Base-by-base conservation (phyloP, 2,888 invertebrate species). In the Leptodirus hochenwartii region DNA sequence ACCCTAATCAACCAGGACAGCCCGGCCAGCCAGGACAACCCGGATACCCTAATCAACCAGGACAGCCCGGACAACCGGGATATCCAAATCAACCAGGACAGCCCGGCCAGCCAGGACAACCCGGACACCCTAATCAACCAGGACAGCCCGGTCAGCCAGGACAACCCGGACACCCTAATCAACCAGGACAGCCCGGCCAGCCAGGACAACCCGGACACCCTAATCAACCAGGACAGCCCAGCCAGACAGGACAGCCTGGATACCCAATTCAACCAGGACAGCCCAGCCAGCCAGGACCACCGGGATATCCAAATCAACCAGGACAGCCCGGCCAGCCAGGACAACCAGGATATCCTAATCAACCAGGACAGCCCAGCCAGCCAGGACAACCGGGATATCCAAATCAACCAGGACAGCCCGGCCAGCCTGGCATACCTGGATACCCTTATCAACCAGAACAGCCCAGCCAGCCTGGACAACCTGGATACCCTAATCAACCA, bases 281-380 rank as follows among this genome's bases (percentile, higher is more conserved):
- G 20, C 30, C 32, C 5, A 30, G 29, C 17, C 22, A 16, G 17
- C 37, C 38, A 10, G 34, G 37, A 12, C 27, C 32, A 17, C 34
- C 37, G 12, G 34, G 33, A 10, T 17, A 17, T 27, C 37, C 36
- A 15, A 25, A 34, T 3, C 26, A 22, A 29, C 34, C 30, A 29
- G 29, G 38, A 5, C 28, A 33, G 24, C 35, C 34, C 16, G 22
- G 30, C 26, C 29, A 29, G 20, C 29, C 29, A 22, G 32, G 25
- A 13, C 36, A 37, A 30, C 29, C 32, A 26, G 33, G 33, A 13
- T 27, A 29, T 34, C 29, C 34, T 4, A 14, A 34, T 37, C 61
- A 56, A 41, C 64, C 64, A 41, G 66, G 70, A 28, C 75, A 73
- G 41, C 50, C 57, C 28, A 36, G 38, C 39, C 34, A 33, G 35